phyloP scores from a whole-genome alignment of 2,797 vertebrate genomes.

The Myotis findleyi region DNA sequence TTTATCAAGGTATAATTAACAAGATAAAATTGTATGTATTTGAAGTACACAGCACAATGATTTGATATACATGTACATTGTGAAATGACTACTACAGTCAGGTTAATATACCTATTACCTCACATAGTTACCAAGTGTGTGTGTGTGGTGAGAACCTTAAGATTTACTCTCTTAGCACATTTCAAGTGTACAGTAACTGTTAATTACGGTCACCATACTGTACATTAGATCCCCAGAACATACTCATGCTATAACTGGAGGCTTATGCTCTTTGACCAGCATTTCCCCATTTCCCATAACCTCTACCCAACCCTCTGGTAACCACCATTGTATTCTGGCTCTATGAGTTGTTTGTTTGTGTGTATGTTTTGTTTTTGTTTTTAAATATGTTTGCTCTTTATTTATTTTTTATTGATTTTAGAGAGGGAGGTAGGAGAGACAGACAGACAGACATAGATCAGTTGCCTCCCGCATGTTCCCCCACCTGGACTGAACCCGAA shows the following conservation, averaged over 20 bases:
- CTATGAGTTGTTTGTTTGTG: background rate
- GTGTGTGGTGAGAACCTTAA: background rate
- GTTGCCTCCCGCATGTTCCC: too few species aligned
- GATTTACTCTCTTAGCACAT: background rate
- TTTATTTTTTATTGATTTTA: background rate
- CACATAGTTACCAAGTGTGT: background rate
- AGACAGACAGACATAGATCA: too few species aligned
- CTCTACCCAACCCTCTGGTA: background rate
- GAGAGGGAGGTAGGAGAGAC: too few species aligned
- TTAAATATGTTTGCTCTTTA: background rate
- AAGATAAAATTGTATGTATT: constrained; percentile 2
- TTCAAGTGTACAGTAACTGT: background rate
- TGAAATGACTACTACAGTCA: background rate
- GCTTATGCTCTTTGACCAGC: background rate
- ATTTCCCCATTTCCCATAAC: background rate
- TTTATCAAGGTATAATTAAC: constrained; percentile 24
- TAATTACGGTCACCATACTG: background rate
- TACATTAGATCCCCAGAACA: background rate
- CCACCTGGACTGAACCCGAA: too few species aligned
- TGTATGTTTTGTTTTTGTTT: background rate
- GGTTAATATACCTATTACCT: background rate
- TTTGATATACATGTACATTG: background rate
- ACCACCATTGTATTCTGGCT: background rate
- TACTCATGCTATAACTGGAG: background rate
- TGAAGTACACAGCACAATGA: background rate